Percentiles rank a stretch among this genome's conserved stretches.
phyloP scores from a whole-genome alignment of 1,140 invertebrate genomes.

The Apolygus lucorum region DNA sequence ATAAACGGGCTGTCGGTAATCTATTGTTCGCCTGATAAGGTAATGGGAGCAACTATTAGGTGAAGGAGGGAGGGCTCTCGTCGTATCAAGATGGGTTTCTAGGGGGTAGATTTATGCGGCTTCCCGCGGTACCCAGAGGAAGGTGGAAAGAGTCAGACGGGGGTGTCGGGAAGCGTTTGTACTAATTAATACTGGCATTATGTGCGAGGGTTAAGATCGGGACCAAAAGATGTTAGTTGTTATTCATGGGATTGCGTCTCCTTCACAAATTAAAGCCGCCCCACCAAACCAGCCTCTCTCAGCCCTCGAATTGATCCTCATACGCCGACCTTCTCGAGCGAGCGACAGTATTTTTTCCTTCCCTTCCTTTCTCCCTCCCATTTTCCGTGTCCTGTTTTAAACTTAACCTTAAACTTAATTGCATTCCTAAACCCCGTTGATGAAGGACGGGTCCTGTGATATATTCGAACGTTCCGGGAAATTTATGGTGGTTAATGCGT shows the following conservation, averaged over 20 bases:
- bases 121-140: background rate
- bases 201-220: background rate
- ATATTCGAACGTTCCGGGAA: background rate
- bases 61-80: background rate
- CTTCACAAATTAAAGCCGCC: constrained; percentile 8
- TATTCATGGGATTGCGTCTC: constrained; percentile 6
- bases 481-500: too few species aligned
- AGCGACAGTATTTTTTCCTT: too few species aligned
- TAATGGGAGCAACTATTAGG: background rate
- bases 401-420: background rate
- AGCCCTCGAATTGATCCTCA: background rate
- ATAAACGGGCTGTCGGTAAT: background rate
- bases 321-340: too few species aligned
- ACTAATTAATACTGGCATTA: background rate
- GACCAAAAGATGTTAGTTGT: constrained; percentile 8
- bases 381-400: background rate
- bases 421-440: background rate
- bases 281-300: background rate
- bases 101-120: background rate
- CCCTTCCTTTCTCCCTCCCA: background rate
- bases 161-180: background rate
- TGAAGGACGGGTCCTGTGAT: background rate
- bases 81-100: background rate
- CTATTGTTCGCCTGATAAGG: background rate
- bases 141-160: background rate